These are phyloP conservation scores for Mesoligia furuncula DNA, from an alignment of 2,888 invertebrate species.

Conservation along the genomic window DNA sequence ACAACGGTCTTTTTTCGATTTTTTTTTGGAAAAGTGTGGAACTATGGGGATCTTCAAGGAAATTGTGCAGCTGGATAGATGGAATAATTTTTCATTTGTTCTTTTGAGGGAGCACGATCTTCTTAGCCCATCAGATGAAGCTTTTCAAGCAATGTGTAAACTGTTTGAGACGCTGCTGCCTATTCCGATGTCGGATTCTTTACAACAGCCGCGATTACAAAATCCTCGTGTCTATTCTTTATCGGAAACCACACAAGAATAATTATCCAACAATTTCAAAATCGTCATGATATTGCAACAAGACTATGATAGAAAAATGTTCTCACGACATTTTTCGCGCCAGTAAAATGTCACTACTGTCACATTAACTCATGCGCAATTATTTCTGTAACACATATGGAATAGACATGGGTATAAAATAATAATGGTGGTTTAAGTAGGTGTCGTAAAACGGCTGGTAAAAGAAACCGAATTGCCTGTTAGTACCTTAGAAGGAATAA, in stretches of 20 bases:
- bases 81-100: too few relatives aligned
- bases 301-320: slow-evolving; percentile 44
- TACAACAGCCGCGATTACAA: slow-evolving; percentile 9
- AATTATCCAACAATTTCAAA: slow-evolving; percentile 47
- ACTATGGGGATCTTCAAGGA: too few relatives aligned
- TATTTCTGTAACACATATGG: slow-evolving; percentile 55
- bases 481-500: slow-evolving; percentile 23
- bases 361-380: slow-evolving; percentile 42
- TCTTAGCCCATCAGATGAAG: neutral
- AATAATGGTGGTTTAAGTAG: slow-evolving; percentile 48
- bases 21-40: too few relatives aligned
- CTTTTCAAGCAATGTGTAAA: neutral
- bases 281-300: slow-evolving; percentile 21
- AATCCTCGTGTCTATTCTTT: slow-evolving; percentile 8
- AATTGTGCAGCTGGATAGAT: too few relatives aligned
- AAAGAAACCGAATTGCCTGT: slow-evolving; percentile 37
- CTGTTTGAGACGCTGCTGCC: neutral
- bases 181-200: neutral
- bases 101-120: too few relatives aligned
- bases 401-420: slow-evolving; percentile 50
- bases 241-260: slow-evolving; percentile 30
- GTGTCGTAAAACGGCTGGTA: slow-evolving; percentile 26
- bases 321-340: slow-evolving; percentile 60
- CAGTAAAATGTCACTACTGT: slow-evolving; percentile 58
- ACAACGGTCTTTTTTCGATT: too few relatives aligned